Evolutionary conservation across 2,113 vertebrate genomes (phyloP), one percentile per base, ranked within the genome.

Genomic region (Pelmatolapia mariae): DNA sequence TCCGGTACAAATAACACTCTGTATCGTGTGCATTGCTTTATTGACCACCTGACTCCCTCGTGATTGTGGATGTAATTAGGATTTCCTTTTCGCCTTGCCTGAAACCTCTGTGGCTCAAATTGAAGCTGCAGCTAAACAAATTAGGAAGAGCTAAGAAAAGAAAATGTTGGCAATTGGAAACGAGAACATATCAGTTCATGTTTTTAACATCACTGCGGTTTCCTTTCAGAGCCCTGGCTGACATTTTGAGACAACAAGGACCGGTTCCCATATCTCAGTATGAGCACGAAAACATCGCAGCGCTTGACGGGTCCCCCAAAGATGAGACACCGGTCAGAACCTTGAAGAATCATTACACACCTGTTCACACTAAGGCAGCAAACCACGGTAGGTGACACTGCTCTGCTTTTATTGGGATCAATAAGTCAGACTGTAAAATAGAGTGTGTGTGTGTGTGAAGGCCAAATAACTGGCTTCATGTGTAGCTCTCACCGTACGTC

Each of bases 211-310:
- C 43, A 57, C 43, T 80, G 57, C 86, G 26, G 11, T 84, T 82
- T 93, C 43, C 53, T 95, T 93, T 4, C 95, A 99, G 99, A 97
- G 99, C 99, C 85, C 96, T 99, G 95, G 98, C 98, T 4, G 99
- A 99, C 94, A 99, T 99, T 95, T 94, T 99, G 95, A 97, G 97
- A 95, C 98, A 99, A 95, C 99, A 99, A 96, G 98, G 98, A 91
- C 97, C 98, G 3, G 97, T 98, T 91, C 97, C 98, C 16, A 96
- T 97, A 83, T 97, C 98, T 87, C 98, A 99, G 96, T 99, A 98
- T 86, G 98, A 99, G 91, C 97, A 98, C 92, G 98, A 99, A 94
- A 97, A 98, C 93, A 97, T 98, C 52, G 97, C 97, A 4, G 97
- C 97, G 18, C 97, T 98, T 6, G 96, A 98, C 80, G 97, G 97